phyloP scores from a whole-genome alignment of 2,888 invertebrate genomes.

The Campoplex nolae region DNA sequence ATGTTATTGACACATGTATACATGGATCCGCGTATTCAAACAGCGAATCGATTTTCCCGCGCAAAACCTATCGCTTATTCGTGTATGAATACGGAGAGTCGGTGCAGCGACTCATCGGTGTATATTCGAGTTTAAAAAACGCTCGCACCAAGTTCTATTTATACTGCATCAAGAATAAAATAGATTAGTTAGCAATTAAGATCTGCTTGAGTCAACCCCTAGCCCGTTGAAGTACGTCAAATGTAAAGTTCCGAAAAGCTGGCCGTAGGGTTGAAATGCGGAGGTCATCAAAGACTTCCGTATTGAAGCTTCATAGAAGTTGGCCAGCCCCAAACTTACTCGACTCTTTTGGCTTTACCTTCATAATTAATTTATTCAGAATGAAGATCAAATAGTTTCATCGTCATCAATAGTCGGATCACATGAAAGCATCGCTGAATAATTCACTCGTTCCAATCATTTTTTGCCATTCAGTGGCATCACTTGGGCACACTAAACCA shows the following conservation, averaged over 20 bases:
- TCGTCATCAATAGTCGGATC: not conserved
- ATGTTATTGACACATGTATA: not conserved
- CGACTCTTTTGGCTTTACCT: not conserved
- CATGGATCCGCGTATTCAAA: not conserved
- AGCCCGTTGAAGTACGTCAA: not conserved
- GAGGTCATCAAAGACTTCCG: not conserved
- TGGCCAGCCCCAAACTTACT: not conserved
- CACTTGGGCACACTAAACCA: not conserved
- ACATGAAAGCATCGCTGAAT: not conserved
- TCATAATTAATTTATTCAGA: not conserved
- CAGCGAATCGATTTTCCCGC: slow-evolving; percentile 30
- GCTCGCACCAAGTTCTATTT: not conserved
- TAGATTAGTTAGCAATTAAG: not conserved
- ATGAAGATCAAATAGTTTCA: not conserved
- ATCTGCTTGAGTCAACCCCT: not conserved
- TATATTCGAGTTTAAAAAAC: not conserved
- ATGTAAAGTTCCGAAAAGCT: not conserved
- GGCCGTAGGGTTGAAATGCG: not conserved
- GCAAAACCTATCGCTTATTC: slow-evolving; percentile 6
- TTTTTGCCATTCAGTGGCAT: not conserved
- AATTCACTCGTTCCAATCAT: not conserved
- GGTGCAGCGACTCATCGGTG: not conserved
- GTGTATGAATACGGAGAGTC: not conserved
- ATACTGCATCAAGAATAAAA: not conserved
- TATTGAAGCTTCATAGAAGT: not conserved